phyloP scores from a whole-genome alignment of 1,140 invertebrate species.

The Melanaphis sacchari region DNA sequence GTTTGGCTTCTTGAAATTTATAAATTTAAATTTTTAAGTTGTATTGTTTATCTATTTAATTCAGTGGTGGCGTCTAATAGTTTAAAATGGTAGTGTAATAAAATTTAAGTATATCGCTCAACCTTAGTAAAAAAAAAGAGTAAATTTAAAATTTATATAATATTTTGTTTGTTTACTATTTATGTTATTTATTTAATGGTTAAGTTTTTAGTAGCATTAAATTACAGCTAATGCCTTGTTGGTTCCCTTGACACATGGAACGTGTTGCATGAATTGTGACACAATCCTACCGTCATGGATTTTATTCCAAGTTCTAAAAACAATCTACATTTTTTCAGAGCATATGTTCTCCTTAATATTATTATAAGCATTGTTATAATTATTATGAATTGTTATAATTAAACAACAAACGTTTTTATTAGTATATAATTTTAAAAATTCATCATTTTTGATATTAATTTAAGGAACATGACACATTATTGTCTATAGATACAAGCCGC shows the following conservation, averaged over 20 bases:
- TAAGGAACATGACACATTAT: neutral
- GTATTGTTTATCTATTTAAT: neutral
- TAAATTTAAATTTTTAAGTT: neutral
- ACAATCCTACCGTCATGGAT: neutral
- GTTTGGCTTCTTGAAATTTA: neutral
- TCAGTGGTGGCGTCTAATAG: neutral
- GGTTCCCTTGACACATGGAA: neutral
- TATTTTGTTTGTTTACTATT: neutral
- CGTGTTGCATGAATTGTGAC: neutral
- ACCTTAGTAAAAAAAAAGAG: neutral
- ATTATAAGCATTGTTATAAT: neutral
- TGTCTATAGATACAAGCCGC: neutral
- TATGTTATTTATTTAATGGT: neutral
- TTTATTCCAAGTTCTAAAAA: neutral
- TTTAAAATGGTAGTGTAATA: neutral
- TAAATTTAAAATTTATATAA: neutral
- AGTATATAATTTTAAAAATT: neutral
- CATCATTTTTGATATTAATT: neutral
- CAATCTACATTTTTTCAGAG: neutral
- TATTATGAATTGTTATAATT: neutral
- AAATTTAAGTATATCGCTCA: neutral
- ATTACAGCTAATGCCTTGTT: neutral
- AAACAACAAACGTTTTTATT: neutral
- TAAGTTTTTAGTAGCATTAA: neutral
- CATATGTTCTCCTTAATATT: neutral